Conservation (phyloP, 1,140 invertebrate genomes). For the Arion vulgaris region DNA sequence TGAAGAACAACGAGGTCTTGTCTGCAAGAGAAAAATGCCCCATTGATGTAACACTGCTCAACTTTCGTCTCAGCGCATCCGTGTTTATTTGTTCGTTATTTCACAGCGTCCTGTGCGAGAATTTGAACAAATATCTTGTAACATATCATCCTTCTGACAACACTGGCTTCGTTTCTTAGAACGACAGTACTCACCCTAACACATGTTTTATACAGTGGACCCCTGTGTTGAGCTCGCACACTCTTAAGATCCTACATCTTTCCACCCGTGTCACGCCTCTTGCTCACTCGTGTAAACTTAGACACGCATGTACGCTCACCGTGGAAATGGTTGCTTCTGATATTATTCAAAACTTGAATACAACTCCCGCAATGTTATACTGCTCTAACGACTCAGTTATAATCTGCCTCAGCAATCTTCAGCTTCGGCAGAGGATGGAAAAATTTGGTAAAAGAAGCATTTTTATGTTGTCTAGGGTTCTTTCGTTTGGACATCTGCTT, state of each 20-base stretch:
- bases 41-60: not conserved
- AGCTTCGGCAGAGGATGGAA: not conserved
- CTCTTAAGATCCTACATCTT: not conserved
- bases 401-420: not conserved
- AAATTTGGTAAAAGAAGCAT: not conserved
- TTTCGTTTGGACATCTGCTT: not conserved
- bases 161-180: not conserved
- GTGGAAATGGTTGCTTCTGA: not conserved
- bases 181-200: not conserved
- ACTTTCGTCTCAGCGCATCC: not conserved
- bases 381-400: not conserved
- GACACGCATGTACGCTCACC: slow-evolving; percentile 3
- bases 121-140: not conserved
- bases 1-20: not conserved
- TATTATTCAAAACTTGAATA: not conserved
- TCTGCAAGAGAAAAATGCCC: not conserved
- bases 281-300: slow-evolving; percentile 5
- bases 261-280: not conserved
- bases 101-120: not conserved
- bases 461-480: not conserved
- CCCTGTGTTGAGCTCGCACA: not conserved
- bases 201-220: not conserved
- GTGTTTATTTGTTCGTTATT: not conserved
- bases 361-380: not conserved
- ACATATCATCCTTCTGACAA: not conserved